phyloP scores from a whole-genome alignment of 2,797 vertebrate genomes.

The Prionace glauca region DNA sequence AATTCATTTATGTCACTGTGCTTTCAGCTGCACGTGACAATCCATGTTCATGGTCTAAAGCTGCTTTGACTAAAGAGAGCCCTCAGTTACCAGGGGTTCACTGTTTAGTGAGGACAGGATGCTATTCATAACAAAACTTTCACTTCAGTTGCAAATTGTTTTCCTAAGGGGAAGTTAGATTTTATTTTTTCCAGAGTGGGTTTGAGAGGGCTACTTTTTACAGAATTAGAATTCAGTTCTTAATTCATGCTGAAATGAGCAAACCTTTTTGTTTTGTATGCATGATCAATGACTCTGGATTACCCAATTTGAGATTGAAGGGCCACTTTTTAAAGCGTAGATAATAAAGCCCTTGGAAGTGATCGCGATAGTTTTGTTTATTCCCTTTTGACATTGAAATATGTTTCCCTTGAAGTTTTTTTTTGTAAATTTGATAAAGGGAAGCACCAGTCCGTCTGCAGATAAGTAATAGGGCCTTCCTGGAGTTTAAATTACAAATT shows the following conservation, averaged over 20 bases:
- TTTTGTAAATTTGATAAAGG: not conserved
- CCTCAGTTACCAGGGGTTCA: slow-evolving; percentile 31
- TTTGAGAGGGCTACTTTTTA: slow-evolving; percentile 19
- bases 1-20: slow-evolving; percentile 55
- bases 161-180: slow-evolving; percentile 34
- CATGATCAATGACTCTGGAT: not conserved
- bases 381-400: not conserved
- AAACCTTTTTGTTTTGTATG: slow-evolving; percentile 10
- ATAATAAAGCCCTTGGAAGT: not conserved
- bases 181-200: slow-evolving; percentile 21
- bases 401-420: not conserved
- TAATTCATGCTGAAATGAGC: slow-evolving; percentile 25
- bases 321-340: not conserved
- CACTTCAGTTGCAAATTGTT: slow-evolving; percentile 17
- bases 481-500: not conserved
- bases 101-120: slow-evolving; percentile 33
- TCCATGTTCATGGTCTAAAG: slow-evolving; percentile 44
- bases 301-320: not conserved
- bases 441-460: not conserved
- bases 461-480: not conserved
- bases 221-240: not conserved
- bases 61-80: slow-evolving; percentile 40
- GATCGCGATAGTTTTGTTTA: not conserved
- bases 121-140: slow-evolving; percentile 32
- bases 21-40: slow-evolving; percentile 49